Percentiles rank a stretch among this genome's conserved stretches.
phyloP scores from a whole-genome alignment of 2,888 invertebrate genomes.

The Drosophila atroscutellata region DNA sequence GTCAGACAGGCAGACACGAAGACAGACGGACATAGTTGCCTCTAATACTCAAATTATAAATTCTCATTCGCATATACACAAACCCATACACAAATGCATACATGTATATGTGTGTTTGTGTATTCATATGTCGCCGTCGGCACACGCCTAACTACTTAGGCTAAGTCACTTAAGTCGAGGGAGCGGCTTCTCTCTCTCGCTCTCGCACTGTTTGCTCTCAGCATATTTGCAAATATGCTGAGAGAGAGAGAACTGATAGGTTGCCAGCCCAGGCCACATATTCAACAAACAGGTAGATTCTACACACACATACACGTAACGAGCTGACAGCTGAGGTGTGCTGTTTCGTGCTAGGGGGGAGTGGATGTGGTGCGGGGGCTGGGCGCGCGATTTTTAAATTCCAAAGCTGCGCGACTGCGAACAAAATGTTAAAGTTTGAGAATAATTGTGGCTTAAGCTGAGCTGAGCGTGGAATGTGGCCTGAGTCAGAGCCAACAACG shows the following conservation, averaged over 20 bases:
- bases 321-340: constrained; percentile 20
- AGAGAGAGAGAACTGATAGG: constrained; percentile 8
- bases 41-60: constrained; percentile 40
- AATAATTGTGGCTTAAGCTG: constrained; percentile 58
- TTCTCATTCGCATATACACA: constrained; percentile 21
- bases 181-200: constrained; percentile 54
- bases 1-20: background rate
- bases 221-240: constrained; percentile 46
- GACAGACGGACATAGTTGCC: constrained; percentile 27
- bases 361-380: background rate
- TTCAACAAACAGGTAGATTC: constrained; percentile 57
- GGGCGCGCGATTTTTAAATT: constrained; percentile 72
- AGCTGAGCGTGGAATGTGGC: constrained; percentile 56
- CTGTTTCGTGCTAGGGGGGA: background rate
- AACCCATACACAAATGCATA: background rate
- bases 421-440: constrained; percentile 78
- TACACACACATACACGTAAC: constrained; percentile 8
- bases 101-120: constrained; percentile 1
- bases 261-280: constrained; percentile 40
- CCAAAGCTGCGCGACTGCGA: constrained; percentile 70
- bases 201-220: constrained; percentile 9
- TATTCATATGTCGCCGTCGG: constrained; percentile 34
- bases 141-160: constrained; percentile 66
- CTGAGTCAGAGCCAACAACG: constrained; percentile 60
- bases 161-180: constrained; percentile 72